Percentiles rank a stretch among this genome's conserved stretches.
These are phyloP conservation scores for Yponomeuta cagnagella DNA, from an alignment of 2,888 invertebrate genomes.

Conservation along the genomic window DNA sequence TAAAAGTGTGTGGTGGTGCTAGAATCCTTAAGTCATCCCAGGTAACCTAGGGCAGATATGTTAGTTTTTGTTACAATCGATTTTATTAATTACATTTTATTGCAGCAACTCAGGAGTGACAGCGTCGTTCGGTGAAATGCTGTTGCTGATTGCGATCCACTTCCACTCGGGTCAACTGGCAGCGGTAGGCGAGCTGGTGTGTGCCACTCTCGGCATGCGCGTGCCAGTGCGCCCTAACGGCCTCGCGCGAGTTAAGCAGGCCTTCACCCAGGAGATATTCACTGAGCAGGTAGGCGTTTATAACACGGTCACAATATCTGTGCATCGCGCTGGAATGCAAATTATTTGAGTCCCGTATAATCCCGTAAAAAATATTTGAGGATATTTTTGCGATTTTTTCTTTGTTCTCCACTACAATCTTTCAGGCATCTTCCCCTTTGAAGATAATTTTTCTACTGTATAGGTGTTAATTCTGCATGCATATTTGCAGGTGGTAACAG, in stretches of 20 bases:
- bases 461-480: neutral
- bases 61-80: too few relatives aligned
- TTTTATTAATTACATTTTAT: neutral
- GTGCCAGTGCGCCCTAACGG: slow-evolving; percentile 91
- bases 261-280: slow-evolving; percentile 97
- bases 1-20: too few relatives aligned
- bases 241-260: slow-evolving; percentile 90
- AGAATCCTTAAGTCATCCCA: too few relatives aligned
- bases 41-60: too few relatives aligned
- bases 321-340: too few relatives aligned
- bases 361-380: too few relatives aligned
- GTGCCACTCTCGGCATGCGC: slow-evolving; percentile 96
- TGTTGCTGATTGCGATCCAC: slow-evolving; percentile 96
- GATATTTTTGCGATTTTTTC: too few relatives aligned
- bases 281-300: slow-evolving; percentile 85
- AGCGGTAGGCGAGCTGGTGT: slow-evolving; percentile 95
- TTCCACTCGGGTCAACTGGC: slow-evolving; percentile 96
- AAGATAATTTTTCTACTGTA: neutral
- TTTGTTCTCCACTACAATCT: too few relatives aligned
- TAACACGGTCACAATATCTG: too few relatives aligned
- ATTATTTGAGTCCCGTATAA: too few relatives aligned
- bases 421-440: neutral
- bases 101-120: slow-evolving; percentile 85
- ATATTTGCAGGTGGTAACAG: slow-evolving; percentile 84
- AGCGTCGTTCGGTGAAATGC: slow-evolving; percentile 96